Evolutionary conservation across 2,888 invertebrate genomes (phyloP), one percentile per base, ranked within the genome.

Genomic region (Mellilla xanthometata): DNA sequence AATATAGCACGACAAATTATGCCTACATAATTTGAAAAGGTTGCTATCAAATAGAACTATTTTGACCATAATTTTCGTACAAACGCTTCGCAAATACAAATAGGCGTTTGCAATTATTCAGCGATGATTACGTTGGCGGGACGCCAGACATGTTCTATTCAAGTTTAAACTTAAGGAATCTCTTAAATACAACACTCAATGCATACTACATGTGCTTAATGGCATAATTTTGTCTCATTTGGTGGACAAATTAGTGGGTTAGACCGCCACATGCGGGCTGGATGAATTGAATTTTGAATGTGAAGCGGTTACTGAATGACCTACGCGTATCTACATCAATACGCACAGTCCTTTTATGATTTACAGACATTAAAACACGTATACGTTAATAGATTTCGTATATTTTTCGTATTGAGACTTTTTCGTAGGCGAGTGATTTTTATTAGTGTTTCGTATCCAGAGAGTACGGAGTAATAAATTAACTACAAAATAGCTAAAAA

Each of bases 91-190:
- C 68, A 69, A 74, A 72, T 72, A 70, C 72, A 68, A 71, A 47
- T 32, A 41, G 36, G 68, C 69, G 65, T 68, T 72, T 62, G 60
- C 67, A 62, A 69, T 73, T 68, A 75, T 71, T 70, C 69, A 64
- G 60, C 68, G 60, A 68, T 71, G 74, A 78, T 76, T 76, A 67
- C 63, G 60, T 68, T 77, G 76, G 77, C 73, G 39, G 44, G 43
- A 41, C 46, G 76, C 77, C 77, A 77, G 64, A 52, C 49, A 52
- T 49, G 53, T 54, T 62, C 61, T 62, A 65, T 60, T 57, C 49
- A 51, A 8, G 15, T 13, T 15, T 33, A 41, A 47, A 40, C 27
- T 36, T 41, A 28, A 28, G 27, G 22, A 36, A 47, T 41, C 47
- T 34, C 30, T 40, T 34, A 11, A 41, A 38, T 24, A 40, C 31